phyloP scores from a whole-genome alignment of 2,113 vertebrate species.

The Petroica traversi region DNA sequence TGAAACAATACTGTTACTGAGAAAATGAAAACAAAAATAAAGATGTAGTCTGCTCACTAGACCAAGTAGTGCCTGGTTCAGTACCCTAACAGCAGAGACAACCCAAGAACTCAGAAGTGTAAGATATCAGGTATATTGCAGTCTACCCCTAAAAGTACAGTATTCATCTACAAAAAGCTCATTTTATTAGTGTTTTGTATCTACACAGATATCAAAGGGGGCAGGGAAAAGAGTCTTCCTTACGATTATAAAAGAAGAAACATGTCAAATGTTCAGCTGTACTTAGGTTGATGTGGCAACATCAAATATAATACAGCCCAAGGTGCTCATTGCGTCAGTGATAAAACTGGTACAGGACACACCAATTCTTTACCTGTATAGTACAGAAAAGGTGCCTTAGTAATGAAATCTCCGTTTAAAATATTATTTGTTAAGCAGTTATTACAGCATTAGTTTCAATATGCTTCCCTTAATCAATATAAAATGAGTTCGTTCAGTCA shows the following conservation, averaged over 20 bases:
- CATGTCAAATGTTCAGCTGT: neutral
- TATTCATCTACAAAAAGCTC: neutral
- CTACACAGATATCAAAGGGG: neutral
- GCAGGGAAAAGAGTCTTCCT: neutral
- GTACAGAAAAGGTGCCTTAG: neutral
- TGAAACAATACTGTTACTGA: neutral
- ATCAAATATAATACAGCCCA: neutral
- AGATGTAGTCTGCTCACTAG: neutral
- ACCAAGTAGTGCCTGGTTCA: neutral
- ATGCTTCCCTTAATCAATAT: neutral
- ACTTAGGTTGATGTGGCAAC: neutral
- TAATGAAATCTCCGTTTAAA: neutral
- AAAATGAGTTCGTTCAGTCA: neutral
- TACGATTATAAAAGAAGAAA: neutral
- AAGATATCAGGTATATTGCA: neutral
- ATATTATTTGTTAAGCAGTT: neutral
- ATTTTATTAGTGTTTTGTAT: neutral
- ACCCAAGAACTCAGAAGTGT: neutral
- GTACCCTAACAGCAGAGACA: neutral
- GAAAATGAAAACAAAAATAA: neutral
- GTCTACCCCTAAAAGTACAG: neutral
- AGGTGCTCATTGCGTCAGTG: neutral
- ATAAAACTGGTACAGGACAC: neutral
- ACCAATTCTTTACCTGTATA: neutral
- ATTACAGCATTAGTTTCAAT: neutral